Base-by-base conservation (phyloP, 2,888 invertebrate genomes). In the Escarpia spicata region DNA sequence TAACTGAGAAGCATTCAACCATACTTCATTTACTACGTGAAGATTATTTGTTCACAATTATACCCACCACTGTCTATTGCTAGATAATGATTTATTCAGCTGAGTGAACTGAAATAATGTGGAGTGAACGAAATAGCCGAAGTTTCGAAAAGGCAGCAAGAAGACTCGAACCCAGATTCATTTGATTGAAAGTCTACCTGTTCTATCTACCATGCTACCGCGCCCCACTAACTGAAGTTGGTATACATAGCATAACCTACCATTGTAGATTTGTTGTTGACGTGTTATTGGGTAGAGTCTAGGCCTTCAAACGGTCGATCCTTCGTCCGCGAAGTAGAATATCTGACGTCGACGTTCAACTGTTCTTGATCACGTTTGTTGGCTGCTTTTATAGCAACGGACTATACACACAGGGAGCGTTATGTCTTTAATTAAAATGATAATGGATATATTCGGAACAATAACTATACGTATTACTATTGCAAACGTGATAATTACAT, bases 301-400 rank as follows among this genome's bases (percentile, higher is more conserved):
- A 75, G 26, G 26, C 9, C 26, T 75, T 26, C 75, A n/a, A 75
- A 4, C 75, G 6, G 75, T 75, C 75, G 75, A 75, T 75, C 75
- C 4, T 15, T 75, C 52, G 52, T 52, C 52, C 9, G 52, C 12
- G 52, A 52, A 52, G 52, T 15, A 12, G 75, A 1, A 26, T 75
- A 75, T 75, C 52, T 52, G 52, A 12, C 12, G 52, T 9, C 52
- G 52, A 12, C 52, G 52, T 52, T 52, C 75, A 75, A 75, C 75
- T 75, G 75, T 6, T 75, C 75, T 75, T 75, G 75, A 26, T 6
- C 75, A 26, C 15, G 75, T 75, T 8, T 75, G 19, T 75, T 75
- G 75, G 75, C 75, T 75, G 75, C 19, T n/a, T 75, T 75, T 75
- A 75, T 75, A 75, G 75, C 75, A 75, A 75, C n/a, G 75, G 19